Evolutionary conservation across 2,888 invertebrate species (phyloP).

Genomic region (Linyphia triangularis): DNA sequence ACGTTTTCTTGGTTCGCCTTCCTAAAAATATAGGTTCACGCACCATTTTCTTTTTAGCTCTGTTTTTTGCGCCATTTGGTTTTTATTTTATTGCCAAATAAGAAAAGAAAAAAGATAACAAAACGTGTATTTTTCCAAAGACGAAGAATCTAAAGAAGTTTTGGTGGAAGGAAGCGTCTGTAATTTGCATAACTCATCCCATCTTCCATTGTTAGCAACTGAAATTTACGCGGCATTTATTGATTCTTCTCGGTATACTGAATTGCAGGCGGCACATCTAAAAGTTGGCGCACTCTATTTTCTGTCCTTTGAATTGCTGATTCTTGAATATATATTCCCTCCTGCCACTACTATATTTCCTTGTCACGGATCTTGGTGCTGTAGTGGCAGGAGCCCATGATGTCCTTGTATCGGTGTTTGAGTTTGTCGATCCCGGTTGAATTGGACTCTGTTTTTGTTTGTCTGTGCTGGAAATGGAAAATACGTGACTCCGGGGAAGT

Average conservation of each 20-base stretch:
- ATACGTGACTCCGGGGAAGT: too few relatives aligned
- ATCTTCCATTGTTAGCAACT: constrained; percentile 30
- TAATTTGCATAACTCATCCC: constrained; percentile 54
- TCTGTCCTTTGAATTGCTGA: not conserved
- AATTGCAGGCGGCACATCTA: not conserved
- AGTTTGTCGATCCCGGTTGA: too few relatives aligned
- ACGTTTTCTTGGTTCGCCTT: not conserved
- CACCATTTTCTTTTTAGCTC: not conserved
- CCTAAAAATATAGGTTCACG: not conserved
- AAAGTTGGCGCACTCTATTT: not conserved
- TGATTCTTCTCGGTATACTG: constrained; percentile 38
- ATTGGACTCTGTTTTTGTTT: too few relatives aligned
- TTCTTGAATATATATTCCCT: constrained; percentile 2
- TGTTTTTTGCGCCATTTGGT: not conserved
- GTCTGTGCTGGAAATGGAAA: too few relatives aligned
- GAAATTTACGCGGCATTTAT: constrained; percentile 45
- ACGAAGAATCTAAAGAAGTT: not conserved
- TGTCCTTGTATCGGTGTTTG: not conserved
- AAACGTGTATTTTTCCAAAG: not conserved
- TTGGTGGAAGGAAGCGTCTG: not conserved
- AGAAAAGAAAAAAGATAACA: not conserved
- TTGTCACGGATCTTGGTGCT: constrained; percentile 10
- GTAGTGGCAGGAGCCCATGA: not conserved
- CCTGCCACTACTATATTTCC: constrained; percentile 6
- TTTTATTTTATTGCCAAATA: not conserved